Conservation (phyloP, 2,797 vertebrate species). For the Danio jaintianensis region DNA sequence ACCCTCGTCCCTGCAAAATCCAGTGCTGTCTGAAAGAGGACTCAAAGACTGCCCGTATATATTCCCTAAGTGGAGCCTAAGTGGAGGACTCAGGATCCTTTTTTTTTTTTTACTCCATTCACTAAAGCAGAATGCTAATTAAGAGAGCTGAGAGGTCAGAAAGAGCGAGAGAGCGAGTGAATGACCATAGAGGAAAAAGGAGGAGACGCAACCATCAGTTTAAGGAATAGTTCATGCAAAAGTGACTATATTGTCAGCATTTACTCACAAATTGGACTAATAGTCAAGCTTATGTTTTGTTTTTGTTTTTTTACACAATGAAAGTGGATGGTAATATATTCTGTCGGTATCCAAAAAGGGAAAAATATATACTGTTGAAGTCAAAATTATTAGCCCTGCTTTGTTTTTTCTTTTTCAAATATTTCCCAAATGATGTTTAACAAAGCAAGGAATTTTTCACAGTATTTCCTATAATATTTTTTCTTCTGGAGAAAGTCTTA, state of each 20-base stretch:
- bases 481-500: no score
- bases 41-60: conserved; percentile 68
- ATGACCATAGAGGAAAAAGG: conserved; percentile 59
- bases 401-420: no score
- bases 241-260: neutral
- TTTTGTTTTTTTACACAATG: no score
- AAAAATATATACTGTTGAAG: no score
- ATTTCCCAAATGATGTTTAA: no score
- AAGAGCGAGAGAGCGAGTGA: conserved; percentile 2
- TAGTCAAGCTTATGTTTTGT: neutral
- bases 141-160: conserved; percentile 78
- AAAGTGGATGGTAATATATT: neutral
- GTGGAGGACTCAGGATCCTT: conserved; percentile 75
- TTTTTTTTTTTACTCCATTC: conserved; percentile 57
- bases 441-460: no score
- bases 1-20: conserved; percentile 33
- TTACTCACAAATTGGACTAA: neutral
- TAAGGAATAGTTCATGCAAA: conserved; percentile 18
- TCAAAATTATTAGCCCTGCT: no score
- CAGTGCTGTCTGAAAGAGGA: conserved; percentile 65
- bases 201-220: conserved; percentile 30
- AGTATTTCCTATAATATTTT: no score
- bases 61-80: conserved; percentile 80
- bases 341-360: neutral
- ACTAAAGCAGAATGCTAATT: conserved; percentile 79